Evolutionary conservation across 2,888 invertebrate genomes (phyloP), one percentile per base, ranked within the genome.

Genomic region (Brachyptera putata): DNA sequence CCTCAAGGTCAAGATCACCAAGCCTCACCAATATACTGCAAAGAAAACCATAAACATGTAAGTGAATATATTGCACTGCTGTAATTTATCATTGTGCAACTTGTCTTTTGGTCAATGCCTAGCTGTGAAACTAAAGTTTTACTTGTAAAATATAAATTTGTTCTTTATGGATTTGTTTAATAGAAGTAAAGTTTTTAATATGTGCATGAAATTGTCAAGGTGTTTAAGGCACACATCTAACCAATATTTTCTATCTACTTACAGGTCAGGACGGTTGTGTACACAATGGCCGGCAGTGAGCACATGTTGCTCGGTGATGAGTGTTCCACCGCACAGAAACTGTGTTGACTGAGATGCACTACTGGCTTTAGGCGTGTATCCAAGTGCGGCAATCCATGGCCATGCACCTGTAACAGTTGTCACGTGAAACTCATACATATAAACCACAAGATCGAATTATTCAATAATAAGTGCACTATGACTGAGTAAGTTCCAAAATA

Each of bases 361-460:
- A 3, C 43, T 41, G n/a, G 43, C 13, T 4, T 26, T 48, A 39
- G 76, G 75, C 63, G 76, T 78, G 70, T 88, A 91, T 0, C 90
- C 91, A 36, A 91, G 74, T 2, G 85, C 80, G 0, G 84, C 84
- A 67, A 89, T 81, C 90, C 91, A 92, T 0, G 91, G 91, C 83
- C 89, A 91, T 56, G 85, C 83, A 18, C 86, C 89, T 86, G 62
- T 22, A 5, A 7, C n/a, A n/a, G n/a, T n/a, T 11, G 30, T 4
- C 3, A 39, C 39, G 9, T 39, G 39, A 5, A n/a, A 4, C 7
- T 9, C 14, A n/a, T 39, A 4, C 9, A 30, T 14, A 7, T 14
- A 39, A 39, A n/a, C 9, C 3, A 39, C 39, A 39, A 7, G 34
- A 11, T 11, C 11, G 39, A 39, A 39, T 14, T 11, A 39, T n/a